Percentiles rank a stretch among this genome's conserved stretches.
Evolutionary conservation across 2,888 invertebrate species (phyloP).

Genomic region (Oscheius sp.): DNA sequence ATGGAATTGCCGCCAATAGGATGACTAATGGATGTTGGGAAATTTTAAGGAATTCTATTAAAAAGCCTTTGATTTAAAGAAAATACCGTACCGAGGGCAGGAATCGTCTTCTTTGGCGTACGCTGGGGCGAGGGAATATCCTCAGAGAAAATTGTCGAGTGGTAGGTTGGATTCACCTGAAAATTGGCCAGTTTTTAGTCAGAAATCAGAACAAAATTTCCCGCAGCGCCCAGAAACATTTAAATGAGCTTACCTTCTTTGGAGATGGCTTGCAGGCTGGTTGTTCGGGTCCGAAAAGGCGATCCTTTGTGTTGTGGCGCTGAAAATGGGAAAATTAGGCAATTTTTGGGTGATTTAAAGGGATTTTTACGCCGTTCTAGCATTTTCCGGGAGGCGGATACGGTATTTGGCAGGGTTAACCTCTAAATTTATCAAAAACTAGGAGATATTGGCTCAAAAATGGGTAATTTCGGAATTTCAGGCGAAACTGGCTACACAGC

Average conservation of each 20-base stretch:
- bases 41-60: not conserved
- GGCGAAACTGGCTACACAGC: too few relatives aligned
- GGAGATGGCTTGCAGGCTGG: slow-evolving; percentile 59
- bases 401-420: too few relatives aligned
- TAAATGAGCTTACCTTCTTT: slow-evolving; percentile 50
- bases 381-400: too few relatives aligned
- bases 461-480: too few relatives aligned
- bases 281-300: slow-evolving; percentile 62
- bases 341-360: too few relatives aligned
- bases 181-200: not conserved
- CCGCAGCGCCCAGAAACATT: slow-evolving; percentile 7
- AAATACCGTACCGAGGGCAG: slow-evolving; percentile 60
- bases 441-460: too few relatives aligned
- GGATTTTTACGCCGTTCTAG: too few relatives aligned
- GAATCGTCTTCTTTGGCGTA: slow-evolving; percentile 68
- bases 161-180: slow-evolving; percentile 63
- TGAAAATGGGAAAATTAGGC: slow-evolving; percentile 32
- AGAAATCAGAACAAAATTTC: not conserved
- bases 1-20: not conserved
- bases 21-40: not conserved
- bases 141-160: slow-evolving; percentile 68
- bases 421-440: too few relatives aligned
- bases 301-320: slow-evolving; percentile 68
- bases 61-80: not conserved
- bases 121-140: slow-evolving; percentile 60